Base-by-base conservation (phyloP, 2,113 vertebrate genomes). In the Pyxicephalus adspersus region DNA sequence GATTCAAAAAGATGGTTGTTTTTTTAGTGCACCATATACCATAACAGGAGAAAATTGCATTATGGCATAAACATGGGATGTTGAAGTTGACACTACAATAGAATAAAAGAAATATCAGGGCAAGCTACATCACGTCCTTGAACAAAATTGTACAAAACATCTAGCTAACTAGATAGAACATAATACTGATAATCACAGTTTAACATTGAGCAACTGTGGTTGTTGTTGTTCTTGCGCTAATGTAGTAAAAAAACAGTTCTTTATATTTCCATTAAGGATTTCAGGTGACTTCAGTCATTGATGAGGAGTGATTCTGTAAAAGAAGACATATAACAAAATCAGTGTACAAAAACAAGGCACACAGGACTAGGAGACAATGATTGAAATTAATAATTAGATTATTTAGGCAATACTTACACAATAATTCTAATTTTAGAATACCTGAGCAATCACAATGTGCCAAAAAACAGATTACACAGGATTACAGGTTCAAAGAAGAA, bases 131-230 rank as follows among this genome's bases (percentile, higher is more conserved):
- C 96, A 97, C 95, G 95, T 95, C 89, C 92, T 96, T 91, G 95
- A 98, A 98, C 96, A 97, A 98, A 93, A 98, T 98, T 94, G 95
- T 99, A 98, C 96, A 95, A 95, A 99, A 98, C 95, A 96, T 95
- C 89, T 45, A 87, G 94, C 93, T 95, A 98, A 95, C 95, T 95
- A 94, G 93, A 95, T 93, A 95, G 89, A 95, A 95, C 94, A 92
- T 95, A 92, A 95, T 94, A 95, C 93, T 93, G 91, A 91, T 93
- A 86, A 87, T 91, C 92, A 95, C 91, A 94, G 91, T 94, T 90
- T 91, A 89, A 93, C 90, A 92, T 91, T 85, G 83, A 91, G 90
- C 92, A 94, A 94, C 96, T 98, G 95, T 92, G 91, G 95, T 92
- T 95, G 92, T 95, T 94, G 93, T 94, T 94, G 90, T 94, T 95